phyloP scores from a whole-genome alignment of 2,888 invertebrate genomes.

The Acrocyrtus sp. region DNA sequence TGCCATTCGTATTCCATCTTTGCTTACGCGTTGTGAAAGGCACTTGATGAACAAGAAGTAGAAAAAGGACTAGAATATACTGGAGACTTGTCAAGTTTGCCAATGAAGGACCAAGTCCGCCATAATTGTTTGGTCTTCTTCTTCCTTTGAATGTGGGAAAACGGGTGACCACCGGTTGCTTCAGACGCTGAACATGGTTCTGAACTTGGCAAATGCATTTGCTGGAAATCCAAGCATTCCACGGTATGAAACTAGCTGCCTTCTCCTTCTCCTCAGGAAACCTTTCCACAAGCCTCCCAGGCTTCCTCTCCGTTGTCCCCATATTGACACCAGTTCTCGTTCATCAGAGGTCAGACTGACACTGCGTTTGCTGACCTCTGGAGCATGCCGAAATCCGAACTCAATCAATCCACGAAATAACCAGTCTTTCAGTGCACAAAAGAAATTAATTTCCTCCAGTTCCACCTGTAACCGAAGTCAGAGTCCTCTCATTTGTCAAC shows the following conservation, averaged over 20 bases:
- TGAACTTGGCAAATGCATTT: background rate
- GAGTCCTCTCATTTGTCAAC: no score
- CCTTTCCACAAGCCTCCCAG: background rate
- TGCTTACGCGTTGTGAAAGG: conserved; percentile 57
- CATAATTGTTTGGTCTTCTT: conserved; percentile 18
- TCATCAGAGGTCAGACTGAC: no score
- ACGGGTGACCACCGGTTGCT: conserved; percentile 34
- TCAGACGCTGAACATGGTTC: background rate
- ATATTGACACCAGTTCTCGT: no score
- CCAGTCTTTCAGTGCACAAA: no score
- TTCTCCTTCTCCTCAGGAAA: background rate
- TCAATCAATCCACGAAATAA: no score
- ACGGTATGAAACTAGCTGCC: no score
- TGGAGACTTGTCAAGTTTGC: background rate
- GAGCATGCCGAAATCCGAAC: no score
- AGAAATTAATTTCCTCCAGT: no score
- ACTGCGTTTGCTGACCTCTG: no score
- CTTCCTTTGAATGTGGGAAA: conserved; percentile 32
- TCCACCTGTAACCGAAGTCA: no score
- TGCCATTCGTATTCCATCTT: no score
- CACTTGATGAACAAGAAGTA: conserved; percentile 46
- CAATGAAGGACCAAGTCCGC: background rate
- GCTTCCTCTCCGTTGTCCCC: background rate
- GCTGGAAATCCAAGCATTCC: no score
- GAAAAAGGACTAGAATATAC: conserved; percentile 42